Evolutionary conservation across 1,140 invertebrate genomes (phyloP).

Genomic region (Pygmarrhopalites habei): DNA sequence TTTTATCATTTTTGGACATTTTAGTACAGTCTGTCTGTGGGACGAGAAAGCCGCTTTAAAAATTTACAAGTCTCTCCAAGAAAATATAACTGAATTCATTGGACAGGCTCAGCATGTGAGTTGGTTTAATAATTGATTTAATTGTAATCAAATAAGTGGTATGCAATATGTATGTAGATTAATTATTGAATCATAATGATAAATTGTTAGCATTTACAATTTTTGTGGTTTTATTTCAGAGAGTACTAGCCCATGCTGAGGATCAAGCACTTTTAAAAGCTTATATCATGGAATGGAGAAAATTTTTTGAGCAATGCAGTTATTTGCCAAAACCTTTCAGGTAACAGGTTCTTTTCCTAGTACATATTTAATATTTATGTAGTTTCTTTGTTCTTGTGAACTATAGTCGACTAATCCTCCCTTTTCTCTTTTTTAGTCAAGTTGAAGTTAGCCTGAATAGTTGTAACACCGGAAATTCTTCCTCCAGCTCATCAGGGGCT

Average conservation of each 20-base stretch:
- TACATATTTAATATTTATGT: too few relatives aligned
- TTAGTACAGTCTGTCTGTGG: slow-evolving; percentile 88
- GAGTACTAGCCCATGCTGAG: slow-evolving; percentile 81
- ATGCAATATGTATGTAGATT: neutral
- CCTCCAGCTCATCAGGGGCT: slow-evolving; percentile 48
- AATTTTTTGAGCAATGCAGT: slow-evolving; percentile 95
- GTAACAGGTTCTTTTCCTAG: too few relatives aligned
- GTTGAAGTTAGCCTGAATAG: slow-evolving; percentile 70
- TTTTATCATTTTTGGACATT: too few relatives aligned
- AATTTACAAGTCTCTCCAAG: slow-evolving; percentile 76
- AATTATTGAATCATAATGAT: slow-evolving; percentile 3
- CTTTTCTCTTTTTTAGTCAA: too few relatives aligned
- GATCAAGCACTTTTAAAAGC: slow-evolving; percentile 91
- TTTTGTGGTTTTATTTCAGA: slow-evolving; percentile 46
- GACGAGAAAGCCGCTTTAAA: slow-evolving; percentile 89
- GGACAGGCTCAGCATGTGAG: slow-evolving; percentile 76
- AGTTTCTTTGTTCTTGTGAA: too few relatives aligned
- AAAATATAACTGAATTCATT: slow-evolving; percentile 92
- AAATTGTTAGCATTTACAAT: neutral
- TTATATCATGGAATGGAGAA: slow-evolving; percentile 93
- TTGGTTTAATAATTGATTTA: slow-evolving; percentile 6
- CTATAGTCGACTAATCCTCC: too few relatives aligned
- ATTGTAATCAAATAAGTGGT: neutral
- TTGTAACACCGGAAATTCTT: slow-evolving; percentile 50
- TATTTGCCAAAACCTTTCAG: slow-evolving; percentile 96